A percentile compares a stretch with the other conserved stretches of the same genome.
Evolutionary conservation across 2,888 invertebrate genomes (phyloP).

Genomic region (Hoplodrina blanda): DNA sequence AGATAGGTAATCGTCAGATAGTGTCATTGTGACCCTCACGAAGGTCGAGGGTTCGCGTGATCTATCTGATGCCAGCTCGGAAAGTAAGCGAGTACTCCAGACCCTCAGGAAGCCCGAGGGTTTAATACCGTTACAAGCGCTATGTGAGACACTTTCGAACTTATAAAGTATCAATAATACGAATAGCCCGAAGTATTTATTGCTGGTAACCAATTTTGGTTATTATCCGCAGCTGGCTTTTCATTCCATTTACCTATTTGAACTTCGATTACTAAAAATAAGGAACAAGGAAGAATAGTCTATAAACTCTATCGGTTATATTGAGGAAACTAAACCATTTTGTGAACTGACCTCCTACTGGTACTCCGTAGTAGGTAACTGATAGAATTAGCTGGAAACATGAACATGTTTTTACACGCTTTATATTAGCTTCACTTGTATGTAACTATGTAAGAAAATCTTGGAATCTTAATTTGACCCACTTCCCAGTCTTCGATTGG

Average conservation of each 20-base stretch:
- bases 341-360: background rate
- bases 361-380: background rate
- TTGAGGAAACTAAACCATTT: conserved; percentile 37
- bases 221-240: background rate
- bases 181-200: background rate
- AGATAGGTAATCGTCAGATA: no score
- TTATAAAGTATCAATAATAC: background rate
- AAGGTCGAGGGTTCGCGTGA: no score
- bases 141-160: no score
- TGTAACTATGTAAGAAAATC: no score
- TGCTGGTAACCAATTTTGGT: background rate
- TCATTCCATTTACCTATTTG: background rate
- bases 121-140: no score
- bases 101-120: no score
- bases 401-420: background rate
- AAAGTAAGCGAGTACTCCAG: no score
- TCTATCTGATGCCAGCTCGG: no score
- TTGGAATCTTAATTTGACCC: no score
- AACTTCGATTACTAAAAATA: background rate
- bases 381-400: background rate
- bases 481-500: no score
- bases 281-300: conserved; percentile 20
- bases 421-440: no score
- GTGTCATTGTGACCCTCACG: no score
- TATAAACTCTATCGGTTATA: background rate